These are phyloP conservation scores for Gambusia affinis DNA, from an alignment of 2,113 vertebrate species.

Conservation along the genomic window DNA sequence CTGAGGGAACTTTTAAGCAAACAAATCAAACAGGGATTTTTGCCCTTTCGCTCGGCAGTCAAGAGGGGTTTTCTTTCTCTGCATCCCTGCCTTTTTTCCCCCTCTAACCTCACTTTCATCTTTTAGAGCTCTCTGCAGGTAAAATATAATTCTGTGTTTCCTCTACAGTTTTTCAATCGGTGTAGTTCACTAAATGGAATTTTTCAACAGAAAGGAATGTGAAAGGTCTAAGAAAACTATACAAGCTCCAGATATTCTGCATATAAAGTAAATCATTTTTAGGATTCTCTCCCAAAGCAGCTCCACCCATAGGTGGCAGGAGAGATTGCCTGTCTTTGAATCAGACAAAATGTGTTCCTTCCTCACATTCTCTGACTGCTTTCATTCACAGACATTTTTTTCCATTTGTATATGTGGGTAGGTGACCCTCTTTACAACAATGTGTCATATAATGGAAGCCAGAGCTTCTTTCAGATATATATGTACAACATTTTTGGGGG, in stretches of 20 bases:
- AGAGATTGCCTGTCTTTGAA: not conserved
- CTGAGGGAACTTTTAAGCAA: conserved; percentile 17
- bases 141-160: conserved; percentile 16
- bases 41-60: conserved; percentile 11
- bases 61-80: conserved; percentile 13
- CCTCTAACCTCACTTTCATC: conserved; percentile 19
- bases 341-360: not conserved
- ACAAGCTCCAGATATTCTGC: not conserved
- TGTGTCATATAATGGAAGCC: too few relatives aligned
- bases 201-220: not conserved
- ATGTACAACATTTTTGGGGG: too few relatives aligned
- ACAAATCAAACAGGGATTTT: conserved; percentile 15
- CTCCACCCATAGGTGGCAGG: not conserved
- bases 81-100: not conserved
- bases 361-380: too few relatives aligned
- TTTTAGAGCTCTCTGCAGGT: conserved; percentile 15
- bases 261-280: not conserved
- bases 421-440: too few relatives aligned
- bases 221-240: not conserved
- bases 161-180: conserved; percentile 15
- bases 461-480: too few relatives aligned
- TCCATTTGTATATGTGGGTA: too few relatives aligned
- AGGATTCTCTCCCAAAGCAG: not conserved
- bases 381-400: too few relatives aligned
- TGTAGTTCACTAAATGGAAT: conserved; percentile 1